phyloP scores from a whole-genome alignment of 2,888 invertebrate species.

The Aplocera efformata region DNA sequence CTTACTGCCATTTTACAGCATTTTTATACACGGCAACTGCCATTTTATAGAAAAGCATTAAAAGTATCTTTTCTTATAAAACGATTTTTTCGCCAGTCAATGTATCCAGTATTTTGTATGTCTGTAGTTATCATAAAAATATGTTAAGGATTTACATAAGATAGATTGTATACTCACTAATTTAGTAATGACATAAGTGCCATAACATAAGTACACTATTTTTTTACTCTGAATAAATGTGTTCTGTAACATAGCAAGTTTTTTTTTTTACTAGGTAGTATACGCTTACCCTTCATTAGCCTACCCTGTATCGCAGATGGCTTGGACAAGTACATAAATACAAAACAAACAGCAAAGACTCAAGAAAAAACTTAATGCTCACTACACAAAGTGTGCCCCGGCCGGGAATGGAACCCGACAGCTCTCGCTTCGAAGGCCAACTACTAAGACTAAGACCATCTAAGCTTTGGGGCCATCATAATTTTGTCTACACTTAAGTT shows the following conservation, averaged over 20 bases:
- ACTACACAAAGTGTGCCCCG: no score
- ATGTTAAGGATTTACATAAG: slow-evolving; percentile 21
- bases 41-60: background rate
- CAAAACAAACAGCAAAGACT: no score
- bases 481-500: no score
- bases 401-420: no score
- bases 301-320: no score
- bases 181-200: slow-evolving; percentile 55
- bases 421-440: no score
- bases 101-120: slow-evolving; percentile 60
- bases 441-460: no score
- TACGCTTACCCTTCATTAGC: no score
- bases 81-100: slow-evolving; percentile 33
- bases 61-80: slow-evolving; percentile 14
- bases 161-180: slow-evolving; percentile 32
- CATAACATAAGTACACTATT: slow-evolving; percentile 64
- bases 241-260: slow-evolving; percentile 13
- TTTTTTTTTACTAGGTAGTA: background rate
- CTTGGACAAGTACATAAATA: no score
- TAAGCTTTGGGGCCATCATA: no score
- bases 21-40: background rate
- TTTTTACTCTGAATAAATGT: slow-evolving; percentile 53
- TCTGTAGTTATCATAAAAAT: slow-evolving; percentile 39
- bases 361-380: no score
- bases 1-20: slow-evolving; percentile 1